These are phyloP conservation scores for Pycnomerus fuliginosus DNA, from an alignment of 2,888 invertebrate species.

Conservation along the genomic window DNA sequence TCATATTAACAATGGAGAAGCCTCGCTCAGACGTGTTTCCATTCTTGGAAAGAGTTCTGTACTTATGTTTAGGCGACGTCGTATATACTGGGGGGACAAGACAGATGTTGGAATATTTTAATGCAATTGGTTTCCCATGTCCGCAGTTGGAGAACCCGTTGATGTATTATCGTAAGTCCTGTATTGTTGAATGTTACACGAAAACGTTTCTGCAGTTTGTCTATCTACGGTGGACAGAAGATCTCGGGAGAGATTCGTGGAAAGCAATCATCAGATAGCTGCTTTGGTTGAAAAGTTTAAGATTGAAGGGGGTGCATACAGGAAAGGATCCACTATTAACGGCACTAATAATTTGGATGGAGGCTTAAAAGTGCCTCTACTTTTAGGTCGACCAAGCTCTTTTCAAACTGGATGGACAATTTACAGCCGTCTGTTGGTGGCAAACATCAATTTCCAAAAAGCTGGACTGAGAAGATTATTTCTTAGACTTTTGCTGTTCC, in stretches of 20 bases:
- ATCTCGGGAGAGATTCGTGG: slow-evolving; percentile 87
- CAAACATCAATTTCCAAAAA: slow-evolving; percentile 76
- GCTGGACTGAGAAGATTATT: slow-evolving; percentile 75
- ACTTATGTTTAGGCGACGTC: slow-evolving; percentile 87
- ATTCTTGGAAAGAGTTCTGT: slow-evolving; percentile 87
- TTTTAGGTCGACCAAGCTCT: slow-evolving; percentile 72
- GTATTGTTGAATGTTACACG: not conserved
- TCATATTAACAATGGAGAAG: slow-evolving; percentile 89
- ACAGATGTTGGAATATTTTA: slow-evolving; percentile 92
- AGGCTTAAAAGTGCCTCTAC: slow-evolving; percentile 68
- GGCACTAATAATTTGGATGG: slow-evolving; percentile 57
- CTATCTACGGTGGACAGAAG: slow-evolving; percentile 75
- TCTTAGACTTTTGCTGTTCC: slow-evolving; percentile 71
- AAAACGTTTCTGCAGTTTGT: slow-evolving; percentile 60
- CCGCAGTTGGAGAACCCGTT: slow-evolving; percentile 95
- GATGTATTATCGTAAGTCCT: slow-evolving; percentile 90
- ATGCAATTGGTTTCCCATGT: slow-evolving; percentile 93
- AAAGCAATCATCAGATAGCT: slow-evolving; percentile 91
- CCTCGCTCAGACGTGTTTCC: slow-evolving; percentile 95
- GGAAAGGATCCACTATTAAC: slow-evolving; percentile 61
- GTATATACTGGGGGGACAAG: slow-evolving; percentile 90
- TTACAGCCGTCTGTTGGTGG: slow-evolving; percentile 71
- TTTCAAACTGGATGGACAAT: slow-evolving; percentile 68
- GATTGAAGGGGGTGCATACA: slow-evolving; percentile 75
- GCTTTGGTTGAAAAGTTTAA: slow-evolving; percentile 90